Conservation (phyloP, 2,888 invertebrate species). For the Lysandra bellargus region DNA sequence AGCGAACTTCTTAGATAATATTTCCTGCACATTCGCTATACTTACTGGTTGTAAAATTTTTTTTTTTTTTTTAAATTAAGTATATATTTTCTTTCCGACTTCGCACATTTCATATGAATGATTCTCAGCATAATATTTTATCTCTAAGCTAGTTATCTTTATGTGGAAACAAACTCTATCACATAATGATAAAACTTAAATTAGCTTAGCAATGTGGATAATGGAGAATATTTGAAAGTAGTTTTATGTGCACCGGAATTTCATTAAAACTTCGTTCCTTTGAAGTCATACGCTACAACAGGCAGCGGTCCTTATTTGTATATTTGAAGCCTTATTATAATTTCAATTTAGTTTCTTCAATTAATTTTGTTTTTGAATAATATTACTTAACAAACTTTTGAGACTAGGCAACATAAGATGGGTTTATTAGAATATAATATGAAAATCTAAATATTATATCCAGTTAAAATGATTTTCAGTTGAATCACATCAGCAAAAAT, state of each 20-base stretch:
- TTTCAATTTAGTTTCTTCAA: background rate
- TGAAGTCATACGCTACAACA: conserved; percentile 15
- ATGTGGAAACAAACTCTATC: background rate
- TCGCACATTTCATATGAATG: too few relatives aligned
- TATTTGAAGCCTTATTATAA: background rate
- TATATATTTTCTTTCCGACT: too few relatives aligned
- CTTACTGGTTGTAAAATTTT: too few relatives aligned
- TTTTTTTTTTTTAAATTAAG: too few relatives aligned
- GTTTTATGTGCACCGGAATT: conserved; percentile 26
- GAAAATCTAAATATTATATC: too few relatives aligned
- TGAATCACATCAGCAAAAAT: too few relatives aligned
- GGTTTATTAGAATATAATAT: too few relatives aligned
- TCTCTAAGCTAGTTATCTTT: background rate
- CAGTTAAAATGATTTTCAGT: too few relatives aligned
- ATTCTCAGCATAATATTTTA: too few relatives aligned
- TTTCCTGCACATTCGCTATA: too few relatives aligned
- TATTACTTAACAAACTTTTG: background rate
- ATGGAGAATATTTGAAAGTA: background rate
- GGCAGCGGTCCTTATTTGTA: background rate
- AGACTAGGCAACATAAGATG: too few relatives aligned
- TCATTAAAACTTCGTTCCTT: conserved; percentile 24
- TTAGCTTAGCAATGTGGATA: background rate
- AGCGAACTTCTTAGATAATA: too few relatives aligned
- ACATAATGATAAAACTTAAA: conserved; percentile 5
- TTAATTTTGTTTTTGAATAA: background rate